Conservation (phyloP, 2,888 invertebrate genomes). For the Drosophila anomalata region DNA sequence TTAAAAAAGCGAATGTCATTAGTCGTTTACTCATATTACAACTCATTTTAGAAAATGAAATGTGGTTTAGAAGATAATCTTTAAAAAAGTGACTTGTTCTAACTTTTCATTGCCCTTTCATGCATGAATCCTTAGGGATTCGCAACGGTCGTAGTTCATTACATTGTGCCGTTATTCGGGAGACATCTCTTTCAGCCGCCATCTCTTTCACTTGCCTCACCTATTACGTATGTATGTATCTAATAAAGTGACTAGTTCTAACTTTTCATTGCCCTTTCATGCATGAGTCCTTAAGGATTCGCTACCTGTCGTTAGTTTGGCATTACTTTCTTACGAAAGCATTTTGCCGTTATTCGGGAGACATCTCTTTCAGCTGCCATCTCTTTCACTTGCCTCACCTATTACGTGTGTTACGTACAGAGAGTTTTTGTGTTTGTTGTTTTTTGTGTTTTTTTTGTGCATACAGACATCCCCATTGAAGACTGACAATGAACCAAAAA, state of each 20-base stretch:
- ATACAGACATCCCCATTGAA: constrained; percentile 38
- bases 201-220: no score
- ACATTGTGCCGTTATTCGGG: constrained; percentile 15
- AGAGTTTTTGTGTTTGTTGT: constrained; percentile 5
- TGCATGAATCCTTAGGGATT: neutral
- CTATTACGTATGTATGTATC: no score
- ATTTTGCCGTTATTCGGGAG: constrained; percentile 9
- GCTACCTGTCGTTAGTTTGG: neutral
- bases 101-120: no score
- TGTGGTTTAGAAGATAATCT: no score
- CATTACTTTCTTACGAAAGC: constrained; percentile 14
- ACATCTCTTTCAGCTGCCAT: neutral
- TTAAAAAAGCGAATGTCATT: no score
- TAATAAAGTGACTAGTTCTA: no score
- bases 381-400: constrained; percentile 27
- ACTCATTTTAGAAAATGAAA: no score
- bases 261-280: no score
- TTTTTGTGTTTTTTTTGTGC: constrained; percentile 27
- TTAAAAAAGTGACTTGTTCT: no score
- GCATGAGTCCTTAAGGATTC: neutral
- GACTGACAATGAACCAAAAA: constrained; percentile 49
- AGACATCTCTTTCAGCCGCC: neutral
- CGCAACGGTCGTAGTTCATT: neutral
- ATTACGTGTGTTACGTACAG: constrained; percentile 36
- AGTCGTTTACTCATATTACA: no score